A percentile compares a stretch with the other conserved stretches of the same genome.
These are phyloP conservation scores for Hydrotaea diabolus DNA, from an alignment of 2,888 invertebrate genomes.

Conservation along the genomic window DNA sequence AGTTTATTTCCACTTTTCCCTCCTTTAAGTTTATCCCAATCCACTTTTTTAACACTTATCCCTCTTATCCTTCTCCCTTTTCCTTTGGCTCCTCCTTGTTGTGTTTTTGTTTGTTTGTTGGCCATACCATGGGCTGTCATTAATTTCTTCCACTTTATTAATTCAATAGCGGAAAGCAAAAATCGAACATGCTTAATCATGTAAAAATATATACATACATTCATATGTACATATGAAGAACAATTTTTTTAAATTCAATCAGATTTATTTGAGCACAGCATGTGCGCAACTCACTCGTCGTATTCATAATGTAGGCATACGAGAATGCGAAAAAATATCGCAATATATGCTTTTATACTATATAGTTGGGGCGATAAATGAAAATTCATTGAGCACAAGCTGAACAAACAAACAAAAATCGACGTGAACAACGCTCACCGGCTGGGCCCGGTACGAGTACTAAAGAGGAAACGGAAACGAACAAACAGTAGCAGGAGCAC, in stretches of 20 bases:
- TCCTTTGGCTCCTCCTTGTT: no score
- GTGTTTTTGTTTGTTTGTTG: not conserved
- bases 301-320: no score
- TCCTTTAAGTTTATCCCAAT: not conserved
- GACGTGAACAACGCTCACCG: not conserved
- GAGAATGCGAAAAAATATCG: not conserved
- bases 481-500: not conserved
- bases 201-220: not conserved
- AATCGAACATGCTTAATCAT: not conserved
- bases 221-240: not conserved
- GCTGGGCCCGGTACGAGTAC: not conserved
- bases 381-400: not conserved
- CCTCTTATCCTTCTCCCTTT: not conserved
- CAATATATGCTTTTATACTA: not conserved
- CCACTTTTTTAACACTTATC: not conserved
- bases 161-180: not conserved
- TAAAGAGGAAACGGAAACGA: not conserved
- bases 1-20: no score
- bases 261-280: not conserved
- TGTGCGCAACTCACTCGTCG: not conserved
- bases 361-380: not conserved
- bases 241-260: not conserved
- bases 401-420: not conserved
- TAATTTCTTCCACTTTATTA: conserved; percentile 7
- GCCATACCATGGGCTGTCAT: not conserved